Percentiles rank a stretch among this genome's conserved stretches.
phyloP scores from a whole-genome alignment of 2,888 invertebrate genomes.

The Pinctada fucata region DNA sequence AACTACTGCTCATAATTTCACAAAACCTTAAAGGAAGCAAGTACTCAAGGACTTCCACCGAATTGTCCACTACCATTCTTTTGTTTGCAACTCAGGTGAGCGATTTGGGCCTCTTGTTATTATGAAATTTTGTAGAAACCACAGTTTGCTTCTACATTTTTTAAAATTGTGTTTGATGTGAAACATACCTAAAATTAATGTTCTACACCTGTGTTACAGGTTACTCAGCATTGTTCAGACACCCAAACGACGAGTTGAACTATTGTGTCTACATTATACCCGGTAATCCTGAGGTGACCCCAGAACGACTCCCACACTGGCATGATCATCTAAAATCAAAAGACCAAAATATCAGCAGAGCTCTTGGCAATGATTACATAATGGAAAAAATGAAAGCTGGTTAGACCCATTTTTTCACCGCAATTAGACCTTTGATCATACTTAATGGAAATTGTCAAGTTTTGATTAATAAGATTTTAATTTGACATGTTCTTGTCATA shows the following conservation, averaged over 20 bases:
- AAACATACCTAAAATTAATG: no score
- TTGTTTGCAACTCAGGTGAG: background rate
- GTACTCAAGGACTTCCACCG: no score
- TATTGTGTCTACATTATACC: constrained; percentile 69
- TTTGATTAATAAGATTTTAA: no score
- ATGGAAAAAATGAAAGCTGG: constrained; percentile 71
- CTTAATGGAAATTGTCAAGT: no score
- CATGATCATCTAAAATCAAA: constrained; percentile 61
- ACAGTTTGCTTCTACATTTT: no score
- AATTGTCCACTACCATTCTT: no score
- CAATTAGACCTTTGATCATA: no score
- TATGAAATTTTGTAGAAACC: no score
- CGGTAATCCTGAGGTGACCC: constrained; percentile 64
- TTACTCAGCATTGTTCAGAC: constrained; percentile 66
- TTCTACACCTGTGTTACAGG: constrained; percentile 45
- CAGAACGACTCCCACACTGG: constrained; percentile 65
- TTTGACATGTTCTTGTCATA: no score
- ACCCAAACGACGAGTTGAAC: constrained; percentile 65
- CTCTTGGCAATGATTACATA: constrained; percentile 59
- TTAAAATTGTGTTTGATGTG: no score
- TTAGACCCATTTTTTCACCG: constrained; percentile 15
- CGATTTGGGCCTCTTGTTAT: background rate
- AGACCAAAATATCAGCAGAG: constrained; percentile 62
- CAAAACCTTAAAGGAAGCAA: no score
- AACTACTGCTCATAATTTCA: no score